A percentile compares a stretch with the other conserved stretches of the same genome.
phyloP scores from a whole-genome alignment of 2,888 invertebrate species.

The Agelastica alni region DNA sequence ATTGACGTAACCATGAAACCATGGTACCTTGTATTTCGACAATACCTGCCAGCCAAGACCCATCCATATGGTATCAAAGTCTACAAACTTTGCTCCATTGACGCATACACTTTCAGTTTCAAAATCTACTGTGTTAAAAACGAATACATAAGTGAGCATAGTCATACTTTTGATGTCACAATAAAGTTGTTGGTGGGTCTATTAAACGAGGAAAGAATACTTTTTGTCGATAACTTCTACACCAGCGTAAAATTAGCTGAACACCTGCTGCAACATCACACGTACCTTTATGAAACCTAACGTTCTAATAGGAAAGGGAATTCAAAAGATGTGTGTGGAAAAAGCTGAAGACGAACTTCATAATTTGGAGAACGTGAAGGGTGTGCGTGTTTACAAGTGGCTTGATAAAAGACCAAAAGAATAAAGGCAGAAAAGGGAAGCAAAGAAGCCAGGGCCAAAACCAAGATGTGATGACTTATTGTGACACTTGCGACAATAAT shows the following conservation, averaged over 20 bases:
- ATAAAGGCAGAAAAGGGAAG: background rate
- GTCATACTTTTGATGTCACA: background rate
- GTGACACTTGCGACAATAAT: conserved; percentile 2
- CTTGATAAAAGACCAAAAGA: background rate
- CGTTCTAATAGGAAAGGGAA: background rate
- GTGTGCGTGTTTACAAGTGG: background rate
- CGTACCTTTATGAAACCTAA: background rate
- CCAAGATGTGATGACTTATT: conserved; percentile 6
- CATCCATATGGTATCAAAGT: conserved; percentile 4
- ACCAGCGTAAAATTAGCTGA: background rate
- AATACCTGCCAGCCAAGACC: conserved; percentile 12
- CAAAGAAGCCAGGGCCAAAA: background rate
- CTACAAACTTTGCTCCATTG: background rate
- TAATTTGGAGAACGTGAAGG: background rate
- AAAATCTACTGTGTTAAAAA: background rate
- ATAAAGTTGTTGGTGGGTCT: background rate
- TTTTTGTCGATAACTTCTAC: background rate
- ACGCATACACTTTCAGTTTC: conserved; percentile 1
- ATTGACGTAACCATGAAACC: conserved; percentile 11
- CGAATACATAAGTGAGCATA: background rate
- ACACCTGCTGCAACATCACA: background rate
- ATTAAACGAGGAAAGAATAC: background rate
- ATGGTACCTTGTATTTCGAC: conserved; percentile 9
- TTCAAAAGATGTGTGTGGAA: background rate
- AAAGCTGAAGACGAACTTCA: background rate